Percentiles rank a stretch among this genome's conserved stretches.
Evolutionary conservation across 2,888 invertebrate genomes (phyloP).

Genomic region (Copidosoma aretas): DNA sequence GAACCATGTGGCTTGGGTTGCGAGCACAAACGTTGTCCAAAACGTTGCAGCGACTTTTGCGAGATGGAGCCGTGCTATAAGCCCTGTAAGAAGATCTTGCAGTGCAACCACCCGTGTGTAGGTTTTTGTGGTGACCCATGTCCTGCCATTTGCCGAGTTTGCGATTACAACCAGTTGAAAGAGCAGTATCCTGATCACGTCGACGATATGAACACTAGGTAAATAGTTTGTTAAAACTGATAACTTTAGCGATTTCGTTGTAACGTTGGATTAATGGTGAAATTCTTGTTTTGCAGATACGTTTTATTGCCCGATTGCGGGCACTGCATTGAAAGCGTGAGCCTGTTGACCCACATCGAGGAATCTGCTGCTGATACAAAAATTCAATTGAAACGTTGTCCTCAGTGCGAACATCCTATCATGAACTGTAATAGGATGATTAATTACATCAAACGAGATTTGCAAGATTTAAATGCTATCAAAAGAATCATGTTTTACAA

Average conservation of each 20-base stretch:
- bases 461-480: background rate
- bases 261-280: no score
- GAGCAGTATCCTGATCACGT: no score
- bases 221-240: no score
- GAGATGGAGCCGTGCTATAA: conserved; percentile 11
- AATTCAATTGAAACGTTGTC: background rate
- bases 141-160: conserved; percentile 17
- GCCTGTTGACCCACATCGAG: conserved; percentile 2
- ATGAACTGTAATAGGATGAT: conserved; percentile 12
- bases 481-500: conserved; percentile 13
- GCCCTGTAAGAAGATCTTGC: conserved; percentile 6
- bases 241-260: no score
- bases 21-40: conserved; percentile 9
- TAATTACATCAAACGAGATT: conserved; percentile 13
- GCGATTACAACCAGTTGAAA: conserved; percentile 15
- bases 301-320: conserved; percentile 18
- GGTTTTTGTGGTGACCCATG: conserved; percentile 25
- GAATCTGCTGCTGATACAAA: background rate
- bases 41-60: conserved; percentile 15
- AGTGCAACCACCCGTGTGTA: conserved; percentile 13
- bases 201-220: no score
- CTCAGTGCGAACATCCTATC: conserved; percentile 12
- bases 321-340: conserved; percentile 21
- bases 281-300: conserved; percentile 4
- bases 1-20: conserved; percentile 6